Conservation (phyloP, 1,140 invertebrate genomes). For the Drosophila tani region DNA sequence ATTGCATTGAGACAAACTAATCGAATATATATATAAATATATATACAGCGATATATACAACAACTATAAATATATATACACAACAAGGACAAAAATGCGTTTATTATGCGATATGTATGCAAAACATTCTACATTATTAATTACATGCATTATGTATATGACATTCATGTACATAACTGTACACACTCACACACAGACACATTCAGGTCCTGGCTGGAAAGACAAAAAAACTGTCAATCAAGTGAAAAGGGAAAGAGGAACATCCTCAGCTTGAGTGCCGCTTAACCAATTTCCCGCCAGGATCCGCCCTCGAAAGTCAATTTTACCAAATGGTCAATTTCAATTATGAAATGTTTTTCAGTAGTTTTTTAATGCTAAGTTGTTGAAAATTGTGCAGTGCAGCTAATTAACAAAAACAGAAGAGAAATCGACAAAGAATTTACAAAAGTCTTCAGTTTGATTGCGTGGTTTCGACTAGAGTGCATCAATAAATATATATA, state of each 20-base stretch:
- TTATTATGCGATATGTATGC: slow-evolving; percentile 68
- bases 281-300: slow-evolving; percentile 17
- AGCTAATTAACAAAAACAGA: slow-evolving; percentile 41
- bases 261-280: slow-evolving; percentile 1
- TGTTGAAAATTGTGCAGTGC: slow-evolving; percentile 67
- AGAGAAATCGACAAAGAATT: slow-evolving; percentile 61
- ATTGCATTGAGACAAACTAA: slow-evolving; percentile 62
- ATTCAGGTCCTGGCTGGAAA: slow-evolving; percentile 43
- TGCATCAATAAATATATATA: slow-evolving; percentile 54
- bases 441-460: slow-evolving; percentile 76
- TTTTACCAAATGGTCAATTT: slow-evolving; percentile 74
- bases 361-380: slow-evolving; percentile 70
- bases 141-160: slow-evolving; percentile 76
- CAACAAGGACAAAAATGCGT: slow-evolving; percentile 62
- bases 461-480: slow-evolving; percentile 74
- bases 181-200: slow-evolving; percentile 34
- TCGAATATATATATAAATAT: slow-evolving; percentile 58
- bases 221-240: slow-evolving; percentile 44
- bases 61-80: slow-evolving; percentile 60
- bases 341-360: slow-evolving; percentile 63
- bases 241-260: slow-evolving; percentile 22
- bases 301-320: slow-evolving; percentile 67
- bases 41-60: slow-evolving; percentile 54
- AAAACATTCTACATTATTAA: slow-evolving; percentile 58
- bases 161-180: slow-evolving; percentile 69